Evolutionary conservation across 2,888 invertebrate species (phyloP), one percentile per base, ranked within the genome.

Genomic region (Hylaea fasciaria): DNA sequence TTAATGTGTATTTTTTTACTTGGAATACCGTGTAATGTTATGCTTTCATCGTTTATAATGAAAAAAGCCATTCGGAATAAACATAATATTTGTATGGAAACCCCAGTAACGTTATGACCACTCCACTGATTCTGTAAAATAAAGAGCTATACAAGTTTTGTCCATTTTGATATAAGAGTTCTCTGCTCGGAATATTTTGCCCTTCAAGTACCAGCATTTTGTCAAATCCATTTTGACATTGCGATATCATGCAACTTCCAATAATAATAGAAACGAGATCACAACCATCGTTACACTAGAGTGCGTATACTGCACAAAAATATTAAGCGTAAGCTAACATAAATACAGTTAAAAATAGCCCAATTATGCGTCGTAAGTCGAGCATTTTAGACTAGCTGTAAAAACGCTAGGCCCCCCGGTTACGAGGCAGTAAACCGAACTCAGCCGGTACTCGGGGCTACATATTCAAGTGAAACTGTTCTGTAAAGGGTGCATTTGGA

Each of bases 351-450:
- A 86, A 84, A 88, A 87, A 84, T 84, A 84, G 82, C 85, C 83
- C 86, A 87, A 89, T 89, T 87, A 87, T 81, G 73, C 82, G 71
- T 77, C 80, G 77, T 79, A 81, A 82, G 82, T 80, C 80, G 81
- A 76, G 74, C 82, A 81, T 83, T 86, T 85, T 87, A 86, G 88
- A 89, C 83, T 85, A 77, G 85, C 77, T 82, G 85, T 91, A 90
- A 91, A 90, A 90, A 90, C 83, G 79, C 77, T 60, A 55, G 55
- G 50, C 47, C 41, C n/a, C 83, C 74, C 83, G 78, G 86, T 88
- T 89, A 90, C 87, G 85, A 88, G 86, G 87, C 74, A 74, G 83
- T 89, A 89, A 89, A 85, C 80, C 76, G 79, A 82, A 81, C 83
- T 78, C 76, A 66, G 61, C 73, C 75, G 60, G 46, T 49, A 29